Evolutionary conservation across 2,113 vertebrate species (phyloP), one percentile per base, ranked within the genome.

Genomic region (Harpagus bidentatus): DNA sequence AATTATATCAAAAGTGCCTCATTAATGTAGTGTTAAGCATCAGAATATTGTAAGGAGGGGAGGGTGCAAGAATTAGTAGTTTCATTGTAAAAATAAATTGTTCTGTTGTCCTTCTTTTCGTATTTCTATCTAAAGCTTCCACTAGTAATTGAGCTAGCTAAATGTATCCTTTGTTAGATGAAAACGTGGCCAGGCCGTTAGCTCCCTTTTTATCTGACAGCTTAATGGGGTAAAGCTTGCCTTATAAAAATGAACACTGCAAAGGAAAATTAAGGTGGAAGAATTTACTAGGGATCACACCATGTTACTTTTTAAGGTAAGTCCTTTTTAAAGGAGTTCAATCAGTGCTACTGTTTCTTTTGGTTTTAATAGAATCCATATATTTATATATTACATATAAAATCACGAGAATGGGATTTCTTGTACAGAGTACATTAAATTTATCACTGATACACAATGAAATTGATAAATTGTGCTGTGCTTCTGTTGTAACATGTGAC

Each of bases 21-120:
- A 84, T 93, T 93, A 95, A 95, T 69, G 74, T 62, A 80, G 71
- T 36, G 63, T 87, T 88, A 91, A 94, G 85, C 78, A 85, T 88
- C 59, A 40, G 91, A 96, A 88, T 96, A 88, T 95, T 84, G 45
- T 72, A 84, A 91, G 40, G 70, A 91, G 61, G 80, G 65, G 69
- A 95, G 80, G 74, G 90, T 56, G 52, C 73, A 96, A 93, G 73
- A 97, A 95, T 89, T 96, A 95, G 95, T 69, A 76, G 80, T 72
- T 95, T 87, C 87, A 97, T 91, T 95, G 85, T 97, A 91, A 94
- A 95, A 97, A 94, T 92, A 94, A 94, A 97, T 95, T 87, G 78
- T 78, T 96, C 88, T 71, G 86, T 78, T 13, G 0, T 88, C 53
- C 50, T 82, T 67, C 82, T 91, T 87, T 95, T 95, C 85, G 94